Evolutionary conservation across 2,113 vertebrate genomes (phyloP).

Genomic region (Lota lota): DNA sequence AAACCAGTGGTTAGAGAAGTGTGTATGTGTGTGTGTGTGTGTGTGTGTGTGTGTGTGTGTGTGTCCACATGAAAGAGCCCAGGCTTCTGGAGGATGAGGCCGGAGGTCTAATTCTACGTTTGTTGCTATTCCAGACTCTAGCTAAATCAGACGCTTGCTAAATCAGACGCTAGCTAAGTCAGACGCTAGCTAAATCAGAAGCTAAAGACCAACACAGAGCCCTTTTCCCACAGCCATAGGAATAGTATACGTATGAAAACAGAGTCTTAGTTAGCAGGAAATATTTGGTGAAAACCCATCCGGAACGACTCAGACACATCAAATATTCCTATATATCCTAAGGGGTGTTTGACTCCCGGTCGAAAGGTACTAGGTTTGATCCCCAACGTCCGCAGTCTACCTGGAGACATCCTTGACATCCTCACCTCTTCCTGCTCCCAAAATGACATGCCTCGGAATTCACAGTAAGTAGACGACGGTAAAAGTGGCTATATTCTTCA

Average conservation of each 20-base stretch:
- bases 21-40: too few relatives aligned
- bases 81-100: slow-evolving; percentile 49
- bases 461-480: too few relatives aligned
- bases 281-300: slow-evolving; percentile 56
- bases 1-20: slow-evolving; percentile 4
- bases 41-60: too few relatives aligned
- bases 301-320: slow-evolving; percentile 38
- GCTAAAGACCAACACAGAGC: slow-evolving; percentile 66
- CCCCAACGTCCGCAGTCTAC: too few relatives aligned
- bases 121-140: slow-evolving; percentile 12
- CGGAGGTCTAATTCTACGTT: slow-evolving; percentile 59
- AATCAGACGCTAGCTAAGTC: slow-evolving; percentile 63
- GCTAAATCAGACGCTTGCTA: too few relatives aligned
- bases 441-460: too few relatives aligned
- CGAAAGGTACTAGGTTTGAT: too few relatives aligned
- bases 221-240: slow-evolving; percentile 55
- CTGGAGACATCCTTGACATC: too few relatives aligned
- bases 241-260: slow-evolving; percentile 30
- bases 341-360: too few relatives aligned
- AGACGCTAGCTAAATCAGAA: slow-evolving; percentile 58
- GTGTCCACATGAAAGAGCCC: slow-evolving; percentile 70
- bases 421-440: too few relatives aligned
- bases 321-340: not conserved
- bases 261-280: slow-evolving; percentile 40
- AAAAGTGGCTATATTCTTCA: too few relatives aligned